Conservation (phyloP, 2,797 vertebrate genomes). For the Prionace glauca region DNA sequence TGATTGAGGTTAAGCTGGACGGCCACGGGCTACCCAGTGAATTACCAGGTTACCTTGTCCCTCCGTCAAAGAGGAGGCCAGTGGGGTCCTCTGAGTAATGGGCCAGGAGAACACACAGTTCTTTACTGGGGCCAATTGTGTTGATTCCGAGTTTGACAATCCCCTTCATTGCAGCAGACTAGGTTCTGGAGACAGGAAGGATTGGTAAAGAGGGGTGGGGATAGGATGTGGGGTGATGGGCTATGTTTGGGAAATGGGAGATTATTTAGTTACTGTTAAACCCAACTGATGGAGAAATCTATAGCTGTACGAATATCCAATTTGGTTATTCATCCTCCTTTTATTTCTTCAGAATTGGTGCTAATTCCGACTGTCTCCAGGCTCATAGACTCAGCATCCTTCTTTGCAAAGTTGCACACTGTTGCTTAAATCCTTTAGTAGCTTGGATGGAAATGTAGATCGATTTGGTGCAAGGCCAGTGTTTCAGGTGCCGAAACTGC, state of each 20-base stretch:
- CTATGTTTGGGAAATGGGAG: background rate
- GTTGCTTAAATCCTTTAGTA: background rate
- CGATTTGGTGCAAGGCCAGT: background rate
- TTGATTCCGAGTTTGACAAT: background rate
- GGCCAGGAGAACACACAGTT: too few species aligned
- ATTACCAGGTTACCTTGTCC: slow-evolving; percentile 76
- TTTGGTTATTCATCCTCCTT: background rate
- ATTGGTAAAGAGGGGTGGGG: background rate
- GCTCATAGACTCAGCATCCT: background rate
- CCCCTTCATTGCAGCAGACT: background rate
- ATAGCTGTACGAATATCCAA: background rate
- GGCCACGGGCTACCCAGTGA: slow-evolving; percentile 81
- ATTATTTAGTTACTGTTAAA: background rate
- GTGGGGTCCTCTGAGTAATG: slow-evolving; percentile 80
- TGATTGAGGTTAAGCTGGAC: slow-evolving; percentile 86
- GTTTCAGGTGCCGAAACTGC: background rate
- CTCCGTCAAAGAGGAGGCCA: slow-evolving; percentile 82
- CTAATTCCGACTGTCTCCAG: background rate
- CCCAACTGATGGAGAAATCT: background rate
- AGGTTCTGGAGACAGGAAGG: background rate
- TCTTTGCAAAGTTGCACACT: background rate
- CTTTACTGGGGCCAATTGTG: background rate
- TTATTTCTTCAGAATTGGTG: background rate
- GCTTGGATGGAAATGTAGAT: background rate
- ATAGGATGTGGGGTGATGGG: too few species aligned